phyloP scores from a whole-genome alignment of 2,113 vertebrate genomes.

The Centropus bengalensis region DNA sequence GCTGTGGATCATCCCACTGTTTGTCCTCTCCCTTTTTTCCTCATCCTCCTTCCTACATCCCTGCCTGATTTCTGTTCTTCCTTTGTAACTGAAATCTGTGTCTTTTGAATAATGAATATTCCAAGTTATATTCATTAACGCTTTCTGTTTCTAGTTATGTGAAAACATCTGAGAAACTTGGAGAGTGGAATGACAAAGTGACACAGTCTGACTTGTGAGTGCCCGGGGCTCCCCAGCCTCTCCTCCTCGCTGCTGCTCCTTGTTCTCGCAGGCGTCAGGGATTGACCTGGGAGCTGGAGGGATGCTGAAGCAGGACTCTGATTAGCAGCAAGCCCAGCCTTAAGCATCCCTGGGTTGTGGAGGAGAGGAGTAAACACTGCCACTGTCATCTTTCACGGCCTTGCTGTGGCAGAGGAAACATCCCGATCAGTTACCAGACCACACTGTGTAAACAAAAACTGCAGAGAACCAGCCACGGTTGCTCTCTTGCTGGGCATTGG shows the following conservation, averaged over 20 bases:
- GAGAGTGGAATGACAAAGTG: slow-evolving; percentile 89
- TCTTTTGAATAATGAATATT: slow-evolving; percentile 38
- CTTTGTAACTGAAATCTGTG: not conserved
- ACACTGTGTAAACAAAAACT: not conserved
- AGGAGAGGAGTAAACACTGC: not conserved
- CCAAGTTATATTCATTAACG: slow-evolving; percentile 55
- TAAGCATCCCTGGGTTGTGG: not conserved
- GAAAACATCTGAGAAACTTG: slow-evolving; percentile 86
- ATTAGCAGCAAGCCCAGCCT: not conserved
- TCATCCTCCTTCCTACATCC: not conserved
- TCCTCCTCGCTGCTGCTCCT: not conserved
- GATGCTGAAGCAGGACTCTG: not conserved
- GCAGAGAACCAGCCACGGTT: not conserved
- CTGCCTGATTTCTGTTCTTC: not conserved
- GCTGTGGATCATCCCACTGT: not conserved
- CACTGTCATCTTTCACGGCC: not conserved
- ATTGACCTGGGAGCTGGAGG: not conserved
- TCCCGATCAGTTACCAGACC: slow-evolving; percentile 48
- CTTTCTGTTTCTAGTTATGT: slow-evolving; percentile 88
- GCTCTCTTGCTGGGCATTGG: not conserved
- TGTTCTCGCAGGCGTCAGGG: not conserved
- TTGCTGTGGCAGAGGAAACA: not conserved
- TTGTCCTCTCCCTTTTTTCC: not conserved
- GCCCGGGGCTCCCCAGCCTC: slow-evolving; percentile 36
- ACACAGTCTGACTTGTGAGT: slow-evolving; percentile 88